Evolutionary conservation across 2,797 vertebrate genomes (phyloP).

Genomic region (Pangasius macronema): DNA sequence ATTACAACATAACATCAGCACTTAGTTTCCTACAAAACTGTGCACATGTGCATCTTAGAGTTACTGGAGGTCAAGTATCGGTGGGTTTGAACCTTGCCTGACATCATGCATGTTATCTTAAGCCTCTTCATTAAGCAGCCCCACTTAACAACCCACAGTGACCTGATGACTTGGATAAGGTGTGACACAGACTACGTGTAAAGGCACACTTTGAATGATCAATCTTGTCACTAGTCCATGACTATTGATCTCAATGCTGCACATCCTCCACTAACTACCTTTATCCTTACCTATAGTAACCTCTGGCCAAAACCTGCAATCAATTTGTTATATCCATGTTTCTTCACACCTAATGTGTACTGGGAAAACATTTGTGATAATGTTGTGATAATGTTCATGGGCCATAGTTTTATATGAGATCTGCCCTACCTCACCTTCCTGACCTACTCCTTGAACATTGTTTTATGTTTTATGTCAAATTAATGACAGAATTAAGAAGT

Average conservation of each 20-base stretch:
- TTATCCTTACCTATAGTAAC: constrained; percentile 2
- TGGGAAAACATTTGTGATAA: neutral
- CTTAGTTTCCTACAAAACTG: neutral
- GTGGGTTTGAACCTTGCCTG: neutral
- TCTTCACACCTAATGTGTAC: constrained; percentile 12
- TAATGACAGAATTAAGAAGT: constrained; percentile 32
- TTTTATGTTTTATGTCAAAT: neutral
- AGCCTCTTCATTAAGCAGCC: neutral
- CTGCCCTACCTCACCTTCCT: constrained; percentile 28
- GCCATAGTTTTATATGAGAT: constrained; percentile 16
- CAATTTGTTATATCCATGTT: neutral
- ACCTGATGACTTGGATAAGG: constrained; percentile 15
- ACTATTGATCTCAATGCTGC: neutral
- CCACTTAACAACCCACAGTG: neutral
- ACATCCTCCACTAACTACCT: neutral
- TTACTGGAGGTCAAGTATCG: neutral
- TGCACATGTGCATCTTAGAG: neutral
- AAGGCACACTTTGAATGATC: neutral
- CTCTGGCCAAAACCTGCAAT: neutral
- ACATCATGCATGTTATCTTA: neutral
- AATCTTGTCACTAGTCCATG: neutral
- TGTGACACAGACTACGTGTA: neutral
- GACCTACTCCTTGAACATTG: constrained; percentile 4
- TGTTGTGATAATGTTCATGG: constrained; percentile 8
- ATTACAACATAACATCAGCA: neutral